phyloP scores from a whole-genome alignment of 2,888 invertebrate genomes.

The Hirtodrosophila alboralis region DNA sequence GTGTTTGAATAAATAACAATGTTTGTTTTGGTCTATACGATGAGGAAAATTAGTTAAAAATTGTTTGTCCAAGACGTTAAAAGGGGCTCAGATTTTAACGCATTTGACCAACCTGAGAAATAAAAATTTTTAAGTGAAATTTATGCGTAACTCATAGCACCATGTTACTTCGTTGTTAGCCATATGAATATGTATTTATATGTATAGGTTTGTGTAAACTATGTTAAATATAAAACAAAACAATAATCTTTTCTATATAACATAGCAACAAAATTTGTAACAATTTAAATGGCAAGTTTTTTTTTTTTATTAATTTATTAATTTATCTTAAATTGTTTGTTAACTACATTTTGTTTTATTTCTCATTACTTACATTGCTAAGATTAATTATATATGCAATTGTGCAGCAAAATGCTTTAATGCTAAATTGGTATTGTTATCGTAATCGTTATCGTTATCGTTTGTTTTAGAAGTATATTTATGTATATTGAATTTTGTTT shows the following conservation, averaged over 20 bases:
- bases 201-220: conserved; percentile 15
- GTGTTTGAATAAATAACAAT: conserved; percentile 8
- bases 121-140: conserved; percentile 26
- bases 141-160: conserved; percentile 75
- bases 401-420: conserved; percentile 38
- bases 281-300: conserved; percentile 42
- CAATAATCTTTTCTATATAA: conserved; percentile 21
- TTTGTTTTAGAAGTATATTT: conserved; percentile 17
- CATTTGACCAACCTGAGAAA: conserved; percentile 58
- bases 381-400: conserved; percentile 51
- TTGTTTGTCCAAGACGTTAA: conserved; percentile 77
- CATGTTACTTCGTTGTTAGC: conserved; percentile 78
- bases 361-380: conserved; percentile 30
- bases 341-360: conserved; percentile 41
- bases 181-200: conserved; percentile 45
- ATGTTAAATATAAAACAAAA: conserved; percentile 16
- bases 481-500: conserved; percentile 34
- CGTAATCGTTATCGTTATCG: conserved; percentile 20
- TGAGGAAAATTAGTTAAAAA: conserved; percentile 26
- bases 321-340: conserved; percentile 28
- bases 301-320: no score
- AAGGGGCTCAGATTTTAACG: conserved; percentile 83
- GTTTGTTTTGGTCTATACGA: conserved; percentile 40
- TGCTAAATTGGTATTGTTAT: conserved; percentile 20
- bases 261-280: conserved; percentile 43